Evolutionary conservation across 2,797 vertebrate genomes (phyloP), one percentile per base, ranked within the genome.

Genomic region (Chloroceryle amazona): DNA sequence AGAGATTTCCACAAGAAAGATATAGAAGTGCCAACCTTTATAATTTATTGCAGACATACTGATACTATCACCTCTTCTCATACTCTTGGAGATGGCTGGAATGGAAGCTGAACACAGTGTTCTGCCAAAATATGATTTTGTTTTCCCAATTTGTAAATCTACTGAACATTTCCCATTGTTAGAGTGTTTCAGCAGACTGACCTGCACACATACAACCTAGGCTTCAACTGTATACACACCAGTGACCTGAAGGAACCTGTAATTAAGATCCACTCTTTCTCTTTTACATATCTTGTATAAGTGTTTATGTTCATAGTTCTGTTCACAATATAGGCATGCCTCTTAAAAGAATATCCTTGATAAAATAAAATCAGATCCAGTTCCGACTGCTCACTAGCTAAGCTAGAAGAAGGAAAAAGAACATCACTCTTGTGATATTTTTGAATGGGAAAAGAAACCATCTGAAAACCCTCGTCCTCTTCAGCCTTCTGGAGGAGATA

Each of bases 61-160:
- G 82, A 90, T 93, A 86, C 9, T 82, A 93, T 90, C 85, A 39
- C 33, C 22, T 92, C 72, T 86, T 81, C 60, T 89, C 71, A 26
- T 29, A 68, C 70, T 85, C 49, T 92, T 93, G 74, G 86, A 96
- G 92, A 68, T 54, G 63, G 82, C 82, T 82, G 82, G 91, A 91
- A 74, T 80, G 74, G 71, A 90, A 91, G 71, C 47, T 92, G 88
- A 89, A 96, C 92, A 89, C 89, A 49, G 46, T 95, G 96, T 96
- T 94, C 96, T 94, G 90, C 93, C 95, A 96, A 92, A 94, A 82
- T 28, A 37, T 0, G 26, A 76, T 35, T 89, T 58, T 91, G 67
- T 46, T 74, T 74, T 96, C 65, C 83, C 74, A 82, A 22, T 71
- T 63, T 54, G 88, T 68, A 80, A 76, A 90, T 89, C 76, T 81